Conservation (phyloP, 2,797 vertebrate genomes). For the Hylomyscus alleni region DNA sequence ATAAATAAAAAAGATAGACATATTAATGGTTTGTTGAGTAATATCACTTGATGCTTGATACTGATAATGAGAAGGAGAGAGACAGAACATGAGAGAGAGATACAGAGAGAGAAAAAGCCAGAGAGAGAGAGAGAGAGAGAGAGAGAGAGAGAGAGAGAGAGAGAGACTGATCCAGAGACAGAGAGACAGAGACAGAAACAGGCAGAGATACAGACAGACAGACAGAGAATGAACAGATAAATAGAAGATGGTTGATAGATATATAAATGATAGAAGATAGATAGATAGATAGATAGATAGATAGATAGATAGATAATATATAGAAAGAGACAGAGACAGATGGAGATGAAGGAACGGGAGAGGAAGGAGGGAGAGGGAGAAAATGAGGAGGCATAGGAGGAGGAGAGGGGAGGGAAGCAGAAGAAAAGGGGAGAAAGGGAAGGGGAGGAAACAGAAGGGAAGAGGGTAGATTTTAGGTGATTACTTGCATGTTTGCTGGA, state of each 20-base stretch:
- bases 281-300: neutral
- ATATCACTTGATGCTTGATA: neutral
- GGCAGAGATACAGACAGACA: neutral
- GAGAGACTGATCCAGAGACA: rapidly evolving
- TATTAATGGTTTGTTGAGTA: neutral
- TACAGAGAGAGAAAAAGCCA: rapidly evolving
- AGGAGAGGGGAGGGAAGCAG: too few species aligned
- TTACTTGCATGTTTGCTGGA: neutral
- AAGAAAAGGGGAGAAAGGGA: neutral
- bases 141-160: neutral
- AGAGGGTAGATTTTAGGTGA: neutral
- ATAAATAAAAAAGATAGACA: neutral
- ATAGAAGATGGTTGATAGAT: neutral
- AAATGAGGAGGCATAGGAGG: neutral
- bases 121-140: rapidly evolving
- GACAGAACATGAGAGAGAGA: rapidly evolving
- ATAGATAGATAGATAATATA: too few species aligned
- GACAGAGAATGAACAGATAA: neutral
- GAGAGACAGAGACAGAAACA: neutral
- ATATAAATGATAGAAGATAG: neutral
- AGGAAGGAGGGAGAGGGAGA: neutral
- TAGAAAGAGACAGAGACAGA: neutral
- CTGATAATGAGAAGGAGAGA: neutral
- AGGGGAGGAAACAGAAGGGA: neutral
- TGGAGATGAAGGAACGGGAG: rapidly evolving